Base-by-base conservation (phyloP, 2,797 vertebrate species). In the Gambelia wislizenii region DNA sequence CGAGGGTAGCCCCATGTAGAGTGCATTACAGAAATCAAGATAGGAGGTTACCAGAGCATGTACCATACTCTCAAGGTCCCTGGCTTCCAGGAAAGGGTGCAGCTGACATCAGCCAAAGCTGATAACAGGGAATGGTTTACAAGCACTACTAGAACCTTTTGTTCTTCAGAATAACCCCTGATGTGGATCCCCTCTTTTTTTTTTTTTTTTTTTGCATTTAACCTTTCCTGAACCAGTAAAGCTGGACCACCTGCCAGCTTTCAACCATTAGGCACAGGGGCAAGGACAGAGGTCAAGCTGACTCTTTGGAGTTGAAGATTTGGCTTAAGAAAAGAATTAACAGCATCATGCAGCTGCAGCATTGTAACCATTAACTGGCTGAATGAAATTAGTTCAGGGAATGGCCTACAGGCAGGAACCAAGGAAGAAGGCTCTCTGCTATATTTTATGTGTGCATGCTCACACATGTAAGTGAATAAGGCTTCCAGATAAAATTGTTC, bases 191-290 rank as follows among this genome's bases (percentile, higher is more conserved):
- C 25, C n/a, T 14, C 67, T 8, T 12, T 9, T 10, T 1, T 25
- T 8, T 39, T 61, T 78, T 80, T 42, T 20, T 10, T 52, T 64
- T 79, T 80, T 42, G 85, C 70, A 44, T 67, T 77, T 88, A 91
- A 69, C 83, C 86, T 88, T 91, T 69, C 67, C 69, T 77, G 83
- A 91, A 85, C 86, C 86, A 85, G 83, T 59, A 56, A 80, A 88
- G 44, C 54, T 64, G 39, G 70, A 75, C 77, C 59, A 69, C 76
- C 86, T 88, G 90, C 86, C 52, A 47, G 47, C 69, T 85, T 67
- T 75, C 82, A 44, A 47, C 76, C 54, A 54, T 76, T 36, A 36
- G 69, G 77, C 54, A 33, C 54, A 10, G 54, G 77, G 49, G 44
- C 72, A n/a, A 27, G 77, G 78, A 33, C 90, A 39, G 59, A 88